Conservation (phyloP, 2,797 vertebrate species). For the Selene dorsalis region DNA sequence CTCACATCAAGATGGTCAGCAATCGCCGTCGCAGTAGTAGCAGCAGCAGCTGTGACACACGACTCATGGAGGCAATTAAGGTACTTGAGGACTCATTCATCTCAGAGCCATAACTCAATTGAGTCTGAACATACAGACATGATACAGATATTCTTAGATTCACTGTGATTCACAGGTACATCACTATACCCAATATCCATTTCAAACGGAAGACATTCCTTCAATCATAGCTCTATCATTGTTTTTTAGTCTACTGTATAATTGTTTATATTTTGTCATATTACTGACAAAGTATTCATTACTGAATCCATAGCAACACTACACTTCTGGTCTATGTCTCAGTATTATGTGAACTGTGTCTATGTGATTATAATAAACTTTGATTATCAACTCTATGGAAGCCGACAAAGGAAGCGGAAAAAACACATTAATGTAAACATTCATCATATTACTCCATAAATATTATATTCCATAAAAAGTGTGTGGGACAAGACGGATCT, state of each 20-base stretch:
- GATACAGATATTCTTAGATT: not conserved
- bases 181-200: not conserved
- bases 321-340: not conserved
- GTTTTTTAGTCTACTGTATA: too few relatives aligned
- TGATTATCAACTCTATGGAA: too few relatives aligned
- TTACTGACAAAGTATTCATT: too few relatives aligned
- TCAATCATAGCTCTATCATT: not conserved
- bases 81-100: not conserved
- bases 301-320: not conserved
- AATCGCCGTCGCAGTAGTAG: not conserved
- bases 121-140: not conserved
- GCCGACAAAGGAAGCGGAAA: not conserved
- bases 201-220: not conserved
- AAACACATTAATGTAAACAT: not conserved
- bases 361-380: too few relatives aligned
- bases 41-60: not conserved
- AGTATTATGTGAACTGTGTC: not conserved
- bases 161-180: not conserved
- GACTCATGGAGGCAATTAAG: not conserved
- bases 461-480: not conserved
- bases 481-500: too few relatives aligned
- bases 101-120: not conserved
- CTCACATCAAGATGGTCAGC: slow-evolving; percentile 19
- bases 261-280: too few relatives aligned
- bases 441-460: not conserved